phyloP scores from a whole-genome alignment of 2,888 invertebrate genomes.

The Agriotes lineatus region DNA sequence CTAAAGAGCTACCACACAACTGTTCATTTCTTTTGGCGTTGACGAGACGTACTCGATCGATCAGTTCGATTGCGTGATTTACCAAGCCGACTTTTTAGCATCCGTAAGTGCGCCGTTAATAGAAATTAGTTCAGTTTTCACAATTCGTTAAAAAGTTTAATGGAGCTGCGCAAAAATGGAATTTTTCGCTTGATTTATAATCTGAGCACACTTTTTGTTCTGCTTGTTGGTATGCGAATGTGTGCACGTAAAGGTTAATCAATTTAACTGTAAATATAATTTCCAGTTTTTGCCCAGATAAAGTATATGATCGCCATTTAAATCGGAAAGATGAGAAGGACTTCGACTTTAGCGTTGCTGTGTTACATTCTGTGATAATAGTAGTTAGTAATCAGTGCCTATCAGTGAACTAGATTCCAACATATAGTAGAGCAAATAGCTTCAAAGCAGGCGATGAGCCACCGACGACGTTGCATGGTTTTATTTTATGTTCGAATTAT shows the following conservation, averaged over 20 bases:
- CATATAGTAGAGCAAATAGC: too few species aligned
- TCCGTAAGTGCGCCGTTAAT: neutral
- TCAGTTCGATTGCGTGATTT: constrained; percentile 6
- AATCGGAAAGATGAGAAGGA: too few species aligned
- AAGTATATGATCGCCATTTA: too few species aligned
- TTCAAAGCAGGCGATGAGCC: too few species aligned
- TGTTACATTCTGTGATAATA: too few species aligned
- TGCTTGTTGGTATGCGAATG: neutral
- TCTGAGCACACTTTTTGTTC: neutral
- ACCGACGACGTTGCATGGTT: too few species aligned
- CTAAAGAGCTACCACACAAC: constrained; percentile 26
- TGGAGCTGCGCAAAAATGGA: constrained; percentile 2
- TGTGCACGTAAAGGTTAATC: constrained; percentile 8
- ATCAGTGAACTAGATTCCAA: too few species aligned
- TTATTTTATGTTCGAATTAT: too few species aligned
- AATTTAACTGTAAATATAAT: neutral
- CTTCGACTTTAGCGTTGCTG: too few species aligned
- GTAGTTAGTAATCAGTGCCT: too few species aligned
- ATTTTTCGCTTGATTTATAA: constrained; percentile 11
- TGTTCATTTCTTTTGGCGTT: constrained; percentile 24
- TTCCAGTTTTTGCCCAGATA: too few species aligned
- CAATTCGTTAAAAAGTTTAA: constrained; percentile 4
- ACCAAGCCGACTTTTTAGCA: neutral
- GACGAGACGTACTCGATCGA: neutral
- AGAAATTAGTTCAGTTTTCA: constrained; percentile 7